Evolutionary conservation across 2,113 vertebrate species (phyloP), one percentile per base, ranked within the genome.

Genomic region (Gobiocypris rarus): DNA sequence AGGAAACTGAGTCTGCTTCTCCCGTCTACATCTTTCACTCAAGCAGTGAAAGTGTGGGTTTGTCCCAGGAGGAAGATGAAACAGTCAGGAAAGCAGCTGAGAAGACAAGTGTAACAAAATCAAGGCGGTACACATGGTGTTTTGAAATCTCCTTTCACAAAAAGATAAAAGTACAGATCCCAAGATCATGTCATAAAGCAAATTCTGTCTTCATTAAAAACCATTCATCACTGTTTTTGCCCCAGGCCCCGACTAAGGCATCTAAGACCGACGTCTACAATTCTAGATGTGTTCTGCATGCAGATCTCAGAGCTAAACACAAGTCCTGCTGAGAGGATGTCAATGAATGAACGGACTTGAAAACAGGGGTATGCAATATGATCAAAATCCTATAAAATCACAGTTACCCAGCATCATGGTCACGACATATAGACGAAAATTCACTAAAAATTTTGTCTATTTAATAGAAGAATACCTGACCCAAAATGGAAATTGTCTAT

Each of bases 161-260:
- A 58, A 76, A 58, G 56, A 78, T 61, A 78, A 78, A 78, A 78
- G 54, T 41, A 43, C 75, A 43, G 34, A 78, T 41, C 24, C n/a
- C 75, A 78, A 41, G 8, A 9, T 5, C 13, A 45, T n/a, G 8
- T 78, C 56, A 78, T 78, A 78, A 78, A 78, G 34, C 56, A 43
- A 59, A 45, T 17, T 43, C 11, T 43, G 48, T 75, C 45, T 9
- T 73, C 41, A 8, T 31, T 52, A 73, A 45, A 73, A 73, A 43
- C 11, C 41, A 4, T 13, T 70, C 73, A 75, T 54, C 48, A 34
- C 3, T 19, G 45, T 50, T 34, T 76, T 38, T 6, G 17, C 74
- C 74, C 19, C 17, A 56, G 73, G 48, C n/a, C 9, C 34, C n/a
- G 52, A n/a, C 28, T 34, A 52, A 75, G 28, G 19, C 75, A 0